Percentiles rank a stretch among this genome's conserved stretches.
These are phyloP conservation scores for Conistra vaccinii DNA, from an alignment of 2,888 invertebrate genomes.

Conservation along the genomic window DNA sequence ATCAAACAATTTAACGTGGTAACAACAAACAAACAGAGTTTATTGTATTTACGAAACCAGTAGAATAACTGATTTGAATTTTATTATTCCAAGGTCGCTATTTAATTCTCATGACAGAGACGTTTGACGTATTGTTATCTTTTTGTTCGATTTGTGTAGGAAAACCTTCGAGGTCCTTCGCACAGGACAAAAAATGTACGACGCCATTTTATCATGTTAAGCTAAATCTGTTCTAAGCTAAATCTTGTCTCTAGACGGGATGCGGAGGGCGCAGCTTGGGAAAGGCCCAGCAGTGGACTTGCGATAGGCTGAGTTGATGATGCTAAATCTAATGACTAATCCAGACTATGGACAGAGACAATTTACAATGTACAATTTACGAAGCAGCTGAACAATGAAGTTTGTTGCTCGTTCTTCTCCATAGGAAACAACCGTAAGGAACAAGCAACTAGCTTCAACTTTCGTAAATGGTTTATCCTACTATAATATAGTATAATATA, in stretches of 20 bases:
- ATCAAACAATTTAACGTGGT: constrained; percentile 8
- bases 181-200: constrained; percentile 16
- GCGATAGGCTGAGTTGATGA: too few relatives aligned
- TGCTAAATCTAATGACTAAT: background rate
- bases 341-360: background rate
- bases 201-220: constrained; percentile 13
- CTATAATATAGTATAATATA: too few relatives aligned
- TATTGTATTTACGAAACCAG: constrained; percentile 20
- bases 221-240: background rate
- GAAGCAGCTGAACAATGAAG: background rate
- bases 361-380: background rate
- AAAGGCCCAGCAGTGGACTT: too few relatives aligned
- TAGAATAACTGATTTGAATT: constrained; percentile 31
- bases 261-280: too few relatives aligned
- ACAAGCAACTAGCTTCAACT: background rate
- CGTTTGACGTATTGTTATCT: constrained; percentile 43
- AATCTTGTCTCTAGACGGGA: background rate
- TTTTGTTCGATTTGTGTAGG: constrained; percentile 42
- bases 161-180: constrained; percentile 44
- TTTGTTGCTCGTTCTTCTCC: background rate
- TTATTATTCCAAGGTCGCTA: constrained; percentile 41
- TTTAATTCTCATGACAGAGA: constrained; percentile 40
- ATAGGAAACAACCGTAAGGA: background rate
- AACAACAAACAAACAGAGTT: constrained; percentile 27
- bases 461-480: background rate